phyloP scores from a whole-genome alignment of 23 tunicate genomes.

The Oikopleura albicans region DNA sequence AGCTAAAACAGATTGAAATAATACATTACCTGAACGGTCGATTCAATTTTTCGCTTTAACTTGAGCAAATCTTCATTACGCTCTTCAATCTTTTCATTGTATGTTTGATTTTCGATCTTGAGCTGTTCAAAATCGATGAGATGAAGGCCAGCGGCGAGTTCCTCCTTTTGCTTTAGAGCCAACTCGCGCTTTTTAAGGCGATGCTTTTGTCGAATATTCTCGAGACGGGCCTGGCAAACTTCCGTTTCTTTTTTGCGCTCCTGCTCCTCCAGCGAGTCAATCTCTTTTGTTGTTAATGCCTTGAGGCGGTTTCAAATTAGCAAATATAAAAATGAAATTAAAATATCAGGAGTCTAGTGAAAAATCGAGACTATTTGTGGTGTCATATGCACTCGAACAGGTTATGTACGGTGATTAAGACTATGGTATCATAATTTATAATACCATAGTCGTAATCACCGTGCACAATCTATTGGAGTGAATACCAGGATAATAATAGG shows the following conservation, averaged over 20 bases:
- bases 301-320: no score
- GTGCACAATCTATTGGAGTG: no score
- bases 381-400: no score
- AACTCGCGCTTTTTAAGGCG: constrained; percentile 57
- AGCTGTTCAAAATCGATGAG: constrained; percentile 95
- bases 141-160: constrained; percentile 76
- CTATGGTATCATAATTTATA: no score
- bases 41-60: constrained; percentile 67
- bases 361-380: no score
- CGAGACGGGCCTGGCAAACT: constrained; percentile 83
- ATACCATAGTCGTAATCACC: background rate
- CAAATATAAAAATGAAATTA: no score
- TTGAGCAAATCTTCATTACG: constrained; percentile 87
- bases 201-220: constrained; percentile 55
- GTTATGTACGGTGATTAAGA: no score
- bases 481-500: no score
- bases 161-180: constrained; percentile 73
- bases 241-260: constrained; percentile 64
- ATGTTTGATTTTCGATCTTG: constrained; percentile 97
- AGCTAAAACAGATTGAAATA: no score
- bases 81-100: constrained; percentile 95
- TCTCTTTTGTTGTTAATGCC: constrained; percentile 17
- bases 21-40: constrained; percentile 77
- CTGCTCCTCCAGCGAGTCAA: constrained; percentile 40
- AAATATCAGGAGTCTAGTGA: no score